A percentile compares a stretch with the other conserved stretches of the same genome.
phyloP scores from a whole-genome alignment of 2,113 vertebrate species.

The Seriola rivoliana region DNA sequence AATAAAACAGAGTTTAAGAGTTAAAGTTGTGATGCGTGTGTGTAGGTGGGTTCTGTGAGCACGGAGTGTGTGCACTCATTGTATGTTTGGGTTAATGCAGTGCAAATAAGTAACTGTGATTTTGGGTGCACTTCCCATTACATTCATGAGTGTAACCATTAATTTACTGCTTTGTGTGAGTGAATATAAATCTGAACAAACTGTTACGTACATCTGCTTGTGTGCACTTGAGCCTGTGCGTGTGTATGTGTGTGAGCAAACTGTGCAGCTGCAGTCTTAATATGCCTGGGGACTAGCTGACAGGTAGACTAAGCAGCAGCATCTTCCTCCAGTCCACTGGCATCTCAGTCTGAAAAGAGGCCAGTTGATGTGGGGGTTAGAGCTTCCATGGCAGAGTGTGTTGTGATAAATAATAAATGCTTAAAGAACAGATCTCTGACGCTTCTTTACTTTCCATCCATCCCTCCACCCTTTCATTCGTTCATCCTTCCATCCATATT shows the following conservation, averaged over 20 bases:
- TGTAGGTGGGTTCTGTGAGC: slow-evolving; percentile 12
- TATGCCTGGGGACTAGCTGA: slow-evolving; percentile 55
- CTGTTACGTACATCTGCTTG: not conserved
- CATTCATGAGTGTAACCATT: slow-evolving; percentile 19
- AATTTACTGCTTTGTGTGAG: slow-evolving; percentile 28
- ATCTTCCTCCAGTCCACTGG: slow-evolving; percentile 64
- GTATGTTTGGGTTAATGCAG: slow-evolving; percentile 24
- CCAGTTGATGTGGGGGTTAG: slow-evolving; percentile 82
- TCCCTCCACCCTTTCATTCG: slow-evolving; percentile 56
- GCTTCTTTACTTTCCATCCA: slow-evolving; percentile 64
- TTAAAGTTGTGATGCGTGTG: not conserved
- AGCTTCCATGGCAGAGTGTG: slow-evolving; percentile 72
- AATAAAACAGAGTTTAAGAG: not conserved
- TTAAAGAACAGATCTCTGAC: slow-evolving; percentile 76
- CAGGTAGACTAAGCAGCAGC: slow-evolving; percentile 73
- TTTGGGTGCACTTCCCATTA: slow-evolving; percentile 16
- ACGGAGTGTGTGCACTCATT: not conserved
- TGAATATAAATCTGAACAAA: slow-evolving; percentile 38
- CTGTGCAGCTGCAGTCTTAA: slow-evolving; percentile 21
- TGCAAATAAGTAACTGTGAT: slow-evolving; percentile 12
- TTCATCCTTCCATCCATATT: slow-evolving; percentile 57
- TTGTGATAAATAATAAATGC: slow-evolving; percentile 83
- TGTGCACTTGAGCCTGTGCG: not conserved
- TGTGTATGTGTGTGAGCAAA: not conserved
- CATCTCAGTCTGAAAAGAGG: slow-evolving; percentile 79